Evolutionary conservation across 1,140 invertebrate genomes (phyloP), one percentile per base, ranked within the genome.

Genomic region (Aphelinus atriplicis): DNA sequence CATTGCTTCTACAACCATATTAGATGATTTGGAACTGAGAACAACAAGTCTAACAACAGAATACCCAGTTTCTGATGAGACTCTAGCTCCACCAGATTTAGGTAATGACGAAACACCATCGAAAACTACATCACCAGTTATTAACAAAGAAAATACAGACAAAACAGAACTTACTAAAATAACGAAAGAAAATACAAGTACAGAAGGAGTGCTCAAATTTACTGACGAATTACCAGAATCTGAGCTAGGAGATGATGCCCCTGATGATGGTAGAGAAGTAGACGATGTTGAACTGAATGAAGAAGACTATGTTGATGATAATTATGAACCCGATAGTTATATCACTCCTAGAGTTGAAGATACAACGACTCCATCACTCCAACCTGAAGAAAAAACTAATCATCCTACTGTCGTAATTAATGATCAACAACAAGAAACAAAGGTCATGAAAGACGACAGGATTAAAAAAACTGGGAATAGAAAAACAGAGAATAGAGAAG

Each of bases 291-390:
- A 83, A 75, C 57, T 72, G 57, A 73, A 53, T n/a, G 63, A 71
- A 68, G 75, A 80, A 9, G 90, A 90, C 80, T 90, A 90, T 65
- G 84, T 90, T 2, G 88, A 90, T 75, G 90, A 90, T 77, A 90
- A 90, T 84, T 90, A 90, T 72, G 90, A 90, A 79, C 84, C 89
- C 1, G 71, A 84, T 26, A 82, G 82, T 80, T 88, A 88, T 77
- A 74, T 78, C 9, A 77, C 80, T 47, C 43, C 67, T 42, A 3
- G 48, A 9, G 46, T 61, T 0, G 62, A 66, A 42, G 26, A 65
- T 42, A 10, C 61, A 26, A 26, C 42, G 43, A 62, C n/a, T 7
- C 9, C 46, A n/a, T 48, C 58, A 7, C 66, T 71, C 2, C 67
- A 78, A 3, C 42, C 53, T 3, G 62, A 45, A 3, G 55, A 77